phyloP scores from a whole-genome alignment of 2,113 vertebrate genomes.

The Apodemus sylvaticus region DNA sequence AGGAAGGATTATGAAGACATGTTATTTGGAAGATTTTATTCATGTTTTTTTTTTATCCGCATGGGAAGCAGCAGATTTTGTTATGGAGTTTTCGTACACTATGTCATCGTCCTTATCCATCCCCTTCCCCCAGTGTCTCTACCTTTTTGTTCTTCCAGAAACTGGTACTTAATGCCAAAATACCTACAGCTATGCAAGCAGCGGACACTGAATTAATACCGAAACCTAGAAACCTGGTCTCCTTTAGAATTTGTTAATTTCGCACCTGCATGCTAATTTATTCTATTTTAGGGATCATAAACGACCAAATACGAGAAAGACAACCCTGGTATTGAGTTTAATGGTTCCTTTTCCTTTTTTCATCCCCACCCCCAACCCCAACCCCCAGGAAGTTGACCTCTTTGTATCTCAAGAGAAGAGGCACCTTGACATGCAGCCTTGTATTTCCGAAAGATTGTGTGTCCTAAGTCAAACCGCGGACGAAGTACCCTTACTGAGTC shows the following conservation, averaged over 20 bases:
- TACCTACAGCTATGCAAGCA: neutral
- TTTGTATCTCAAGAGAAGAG: neutral
- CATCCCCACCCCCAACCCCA: too few relatives aligned
- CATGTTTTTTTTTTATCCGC: neutral
- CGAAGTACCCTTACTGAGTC: slow-evolving; percentile 13
- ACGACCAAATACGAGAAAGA: slow-evolving; percentile 1
- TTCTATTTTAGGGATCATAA: slow-evolving; percentile 1
- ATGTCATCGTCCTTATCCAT: neutral
- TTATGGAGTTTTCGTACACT: neutral
- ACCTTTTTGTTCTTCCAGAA: slow-evolving; percentile 30
- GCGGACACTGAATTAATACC: neutral
- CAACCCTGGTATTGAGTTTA: neutral
- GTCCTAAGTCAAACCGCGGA: neutral
- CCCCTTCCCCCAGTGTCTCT: neutral
- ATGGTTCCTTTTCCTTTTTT: neutral
- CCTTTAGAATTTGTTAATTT: neutral
- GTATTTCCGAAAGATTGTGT: neutral
- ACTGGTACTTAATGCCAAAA: slow-evolving; percentile 10
- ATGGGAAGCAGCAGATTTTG: neutral
- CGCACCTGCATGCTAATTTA: neutral
- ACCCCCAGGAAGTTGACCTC: neutral
- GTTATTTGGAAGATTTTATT: slow-evolving; percentile 11
- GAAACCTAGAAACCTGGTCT: neutral
- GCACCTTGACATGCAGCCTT: neutral
- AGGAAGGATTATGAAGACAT: neutral